phyloP scores from a whole-genome alignment of 2,888 invertebrate species.

The Tachina lurida region DNA sequence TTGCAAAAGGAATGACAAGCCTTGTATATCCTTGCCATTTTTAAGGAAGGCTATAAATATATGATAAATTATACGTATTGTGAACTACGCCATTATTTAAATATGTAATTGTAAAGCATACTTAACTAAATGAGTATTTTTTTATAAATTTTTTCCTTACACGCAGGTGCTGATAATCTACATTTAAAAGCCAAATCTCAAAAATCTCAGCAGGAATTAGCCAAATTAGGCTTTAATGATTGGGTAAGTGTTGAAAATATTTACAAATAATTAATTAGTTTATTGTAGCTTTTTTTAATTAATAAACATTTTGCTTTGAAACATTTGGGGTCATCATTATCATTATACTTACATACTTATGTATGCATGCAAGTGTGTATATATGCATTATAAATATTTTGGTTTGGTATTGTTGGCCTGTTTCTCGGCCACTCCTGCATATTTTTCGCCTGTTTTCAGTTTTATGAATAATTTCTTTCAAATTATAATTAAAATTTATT shows the following conservation, averaged over 20 bases:
- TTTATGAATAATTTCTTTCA: neutral
- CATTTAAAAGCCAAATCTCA: constrained; percentile 86
- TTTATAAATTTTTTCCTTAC: neutral
- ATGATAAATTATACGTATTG: no score
- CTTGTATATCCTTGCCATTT: no score
- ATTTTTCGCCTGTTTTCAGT: neutral
- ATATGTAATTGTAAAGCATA: neutral
- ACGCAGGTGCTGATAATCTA: constrained; percentile 86
- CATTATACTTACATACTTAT: neutral
- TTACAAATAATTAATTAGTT: neutral
- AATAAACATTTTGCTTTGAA: neutral
- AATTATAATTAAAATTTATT: constrained; percentile 22
- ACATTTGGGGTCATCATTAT: constrained; percentile 7
- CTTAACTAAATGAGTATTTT: neutral
- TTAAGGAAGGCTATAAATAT: no score
- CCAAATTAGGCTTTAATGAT: constrained; percentile 93
- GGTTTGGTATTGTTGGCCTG: neutral
- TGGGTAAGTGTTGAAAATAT: constrained; percentile 87
- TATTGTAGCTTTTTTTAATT: neutral
- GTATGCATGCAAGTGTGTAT: no score
- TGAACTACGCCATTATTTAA: neutral
- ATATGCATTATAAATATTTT: neutral
- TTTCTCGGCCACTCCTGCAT: constrained; percentile 22
- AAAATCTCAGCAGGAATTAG: constrained; percentile 88
- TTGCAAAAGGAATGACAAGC: no score